phyloP scores from a whole-genome alignment of 2,113 vertebrate species.

The Myxocyprinus asiaticus region DNA sequence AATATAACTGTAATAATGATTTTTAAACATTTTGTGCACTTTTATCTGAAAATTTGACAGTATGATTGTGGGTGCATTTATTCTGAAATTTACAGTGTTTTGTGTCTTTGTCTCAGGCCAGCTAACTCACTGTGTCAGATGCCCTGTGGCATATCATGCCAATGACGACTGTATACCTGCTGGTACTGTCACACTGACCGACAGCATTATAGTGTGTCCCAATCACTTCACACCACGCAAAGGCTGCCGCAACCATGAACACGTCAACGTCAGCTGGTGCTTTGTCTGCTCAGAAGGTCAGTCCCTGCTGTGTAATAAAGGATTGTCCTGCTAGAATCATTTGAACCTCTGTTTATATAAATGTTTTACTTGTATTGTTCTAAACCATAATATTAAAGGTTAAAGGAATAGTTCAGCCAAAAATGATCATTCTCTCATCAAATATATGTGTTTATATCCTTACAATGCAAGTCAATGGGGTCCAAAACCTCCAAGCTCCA shows the following conservation, averaged over 20 bases:
- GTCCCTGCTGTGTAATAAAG: too few relatives aligned
- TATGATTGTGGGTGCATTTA: background rate
- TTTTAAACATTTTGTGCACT: too few relatives aligned
- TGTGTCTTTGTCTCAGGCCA: slow-evolving; percentile 76
- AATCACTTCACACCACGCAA: slow-evolving; percentile 91
- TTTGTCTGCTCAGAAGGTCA: slow-evolving; percentile 97
- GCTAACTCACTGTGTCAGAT: slow-evolving; percentile 92
- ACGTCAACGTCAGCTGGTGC: slow-evolving; percentile 99
- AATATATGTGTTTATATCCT: too few relatives aligned
- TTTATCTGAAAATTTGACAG: too few relatives aligned
- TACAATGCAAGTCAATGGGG: too few relatives aligned
- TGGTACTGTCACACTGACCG: slow-evolving; percentile 88
- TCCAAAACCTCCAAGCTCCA: too few relatives aligned
- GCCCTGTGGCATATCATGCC: slow-evolving; percentile 92
- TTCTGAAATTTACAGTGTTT: background rate
- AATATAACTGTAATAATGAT: too few relatives aligned
- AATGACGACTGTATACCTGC: slow-evolving; percentile 92
- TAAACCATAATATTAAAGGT: too few relatives aligned
- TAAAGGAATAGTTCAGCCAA: too few relatives aligned
- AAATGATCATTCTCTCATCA: too few relatives aligned
- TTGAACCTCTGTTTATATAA: too few relatives aligned
- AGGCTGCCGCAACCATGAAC: slow-evolving; percentile 95
- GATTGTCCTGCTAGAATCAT: background rate
- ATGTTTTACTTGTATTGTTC: background rate
- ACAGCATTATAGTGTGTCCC: slow-evolving; percentile 94